Percentiles rank a stretch among this genome's conserved stretches.
Conservation (phyloP, 2,888 invertebrate genomes). For the Drosophila anomelani region DNA sequence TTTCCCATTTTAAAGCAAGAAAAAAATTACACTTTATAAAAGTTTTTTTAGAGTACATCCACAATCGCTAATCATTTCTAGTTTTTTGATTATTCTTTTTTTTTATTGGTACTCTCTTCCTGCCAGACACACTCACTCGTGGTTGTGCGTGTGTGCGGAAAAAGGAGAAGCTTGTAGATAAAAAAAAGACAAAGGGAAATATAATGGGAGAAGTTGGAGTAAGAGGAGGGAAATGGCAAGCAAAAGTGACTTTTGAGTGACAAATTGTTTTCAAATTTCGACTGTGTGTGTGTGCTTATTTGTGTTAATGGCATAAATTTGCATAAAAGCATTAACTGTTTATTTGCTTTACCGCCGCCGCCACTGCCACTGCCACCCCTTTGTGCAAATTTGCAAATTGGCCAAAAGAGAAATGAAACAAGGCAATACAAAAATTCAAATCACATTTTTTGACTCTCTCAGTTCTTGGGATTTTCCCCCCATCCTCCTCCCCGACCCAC, state of each 20-base stretch:
- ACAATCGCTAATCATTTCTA: background rate
- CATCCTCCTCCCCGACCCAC: background rate
- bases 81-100: constrained; percentile 16
- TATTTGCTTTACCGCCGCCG: constrained; percentile 74
- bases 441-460: constrained; percentile 52
- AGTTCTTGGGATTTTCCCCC: constrained; percentile 45
- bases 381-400: constrained; percentile 76
- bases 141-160: constrained; percentile 19
- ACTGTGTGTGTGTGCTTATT: constrained; percentile 68
- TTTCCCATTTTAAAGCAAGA: background rate
- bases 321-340: constrained; percentile 82
- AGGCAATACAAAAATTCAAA: constrained; percentile 67
- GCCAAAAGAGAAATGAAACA: constrained; percentile 65
- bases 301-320: constrained; percentile 82
- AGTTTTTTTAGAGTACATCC: background rate
- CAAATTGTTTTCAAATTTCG: constrained; percentile 81
- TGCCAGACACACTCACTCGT: constrained; percentile 37
- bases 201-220: constrained; percentile 35
- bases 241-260: constrained; percentile 80
- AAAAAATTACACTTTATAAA: background rate
- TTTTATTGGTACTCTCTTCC: constrained; percentile 44
- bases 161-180: constrained; percentile 21
- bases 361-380: constrained; percentile 38
- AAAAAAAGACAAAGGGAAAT: constrained; percentile 29
- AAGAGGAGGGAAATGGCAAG: constrained; percentile 29